Evolutionary conservation across 1,140 invertebrate species (phyloP).

Genomic region (Drosophila kohkoa): DNA sequence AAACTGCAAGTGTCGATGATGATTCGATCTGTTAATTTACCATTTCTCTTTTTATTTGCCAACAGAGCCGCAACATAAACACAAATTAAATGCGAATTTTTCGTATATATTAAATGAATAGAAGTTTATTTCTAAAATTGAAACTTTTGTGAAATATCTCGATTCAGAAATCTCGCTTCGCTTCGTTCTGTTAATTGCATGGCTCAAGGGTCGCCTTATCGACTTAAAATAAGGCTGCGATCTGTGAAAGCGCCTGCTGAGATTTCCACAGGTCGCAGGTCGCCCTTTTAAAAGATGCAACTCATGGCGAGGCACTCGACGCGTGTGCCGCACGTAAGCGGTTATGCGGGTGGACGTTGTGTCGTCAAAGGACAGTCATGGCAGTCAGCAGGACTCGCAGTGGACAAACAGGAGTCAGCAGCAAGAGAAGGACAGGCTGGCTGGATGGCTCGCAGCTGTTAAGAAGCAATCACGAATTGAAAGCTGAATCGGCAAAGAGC

Average conservation of each 20-base stretch:
- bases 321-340: constrained; percentile 64
- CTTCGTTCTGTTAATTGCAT: constrained; percentile 43
- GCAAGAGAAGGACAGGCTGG: neutral
- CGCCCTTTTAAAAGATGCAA: constrained; percentile 47
- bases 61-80: neutral
- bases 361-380: constrained; percentile 52
- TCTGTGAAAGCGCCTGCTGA: constrained; percentile 14
- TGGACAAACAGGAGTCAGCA: constrained; percentile 32
- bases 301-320: constrained; percentile 58
- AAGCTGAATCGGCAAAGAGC: constrained; percentile 77
- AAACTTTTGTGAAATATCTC: neutral
- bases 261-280: constrained; percentile 46
- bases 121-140: neutral
- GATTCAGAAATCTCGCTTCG: neutral
- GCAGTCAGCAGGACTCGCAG: constrained; percentile 19
- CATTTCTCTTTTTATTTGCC: neutral
- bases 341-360: constrained; percentile 37
- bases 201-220: constrained; percentile 40
- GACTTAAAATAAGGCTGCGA: constrained; percentile 43
- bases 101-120: neutral
- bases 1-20: constrained; percentile 37
- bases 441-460: constrained; percentile 51
- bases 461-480: constrained; percentile 81
- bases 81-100: neutral
- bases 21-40: constrained; percentile 17